Evolutionary conservation across 2,888 invertebrate species (phyloP).

Genomic region (Chirona hameri): DNA sequence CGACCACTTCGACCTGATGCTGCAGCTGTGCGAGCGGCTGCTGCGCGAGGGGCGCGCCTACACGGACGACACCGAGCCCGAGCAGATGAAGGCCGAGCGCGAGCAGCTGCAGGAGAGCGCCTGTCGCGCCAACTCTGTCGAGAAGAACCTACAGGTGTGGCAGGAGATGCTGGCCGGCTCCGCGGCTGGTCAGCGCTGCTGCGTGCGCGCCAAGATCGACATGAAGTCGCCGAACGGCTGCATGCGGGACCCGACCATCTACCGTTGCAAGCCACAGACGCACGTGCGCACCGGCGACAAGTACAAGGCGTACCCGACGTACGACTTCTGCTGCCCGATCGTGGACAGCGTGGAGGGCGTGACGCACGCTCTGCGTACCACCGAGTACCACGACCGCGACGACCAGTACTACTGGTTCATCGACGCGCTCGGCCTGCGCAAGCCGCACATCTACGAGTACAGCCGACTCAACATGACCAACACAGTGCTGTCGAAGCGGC

Average conservation of each 20-base stretch:
- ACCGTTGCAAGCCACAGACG: conserved; percentile 90
- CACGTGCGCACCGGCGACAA: conserved; percentile 90
- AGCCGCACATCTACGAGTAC: conserved; percentile 95
- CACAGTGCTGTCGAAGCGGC: conserved; percentile 95
- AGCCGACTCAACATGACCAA: conserved; percentile 96
- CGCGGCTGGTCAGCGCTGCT: conserved; percentile 75
- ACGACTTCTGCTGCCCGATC: conserved; percentile 99
- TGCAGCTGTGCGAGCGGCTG: conserved; percentile 80
- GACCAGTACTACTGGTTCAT: conserved; percentile 98
- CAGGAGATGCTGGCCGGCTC: conserved; percentile 88
- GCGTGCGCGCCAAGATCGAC: conserved; percentile 95
- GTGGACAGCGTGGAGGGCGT: conserved; percentile 97
- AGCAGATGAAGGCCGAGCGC: conserved; percentile 89
- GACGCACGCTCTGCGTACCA: conserved; percentile 94
- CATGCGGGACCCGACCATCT: conserved; percentile 96
- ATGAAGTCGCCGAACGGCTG: conserved; percentile 96
- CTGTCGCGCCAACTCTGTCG: conserved; percentile 75
- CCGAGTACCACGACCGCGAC: conserved; percentile 97
- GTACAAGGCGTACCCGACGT: conserved; percentile 99
- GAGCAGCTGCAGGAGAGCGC: conserved; percentile 81
- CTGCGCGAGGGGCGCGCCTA: conserved; percentile 87
- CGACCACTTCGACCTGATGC: conserved; percentile 90
- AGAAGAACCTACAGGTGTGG: conserved; percentile 85
- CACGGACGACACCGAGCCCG: conserved; percentile 92
- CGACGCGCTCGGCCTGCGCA: conserved; percentile 76